Percentiles rank a stretch among this genome's conserved stretches.
Conservation (phyloP, 2,888 invertebrate species). For the Neoaliturus tenellus region DNA sequence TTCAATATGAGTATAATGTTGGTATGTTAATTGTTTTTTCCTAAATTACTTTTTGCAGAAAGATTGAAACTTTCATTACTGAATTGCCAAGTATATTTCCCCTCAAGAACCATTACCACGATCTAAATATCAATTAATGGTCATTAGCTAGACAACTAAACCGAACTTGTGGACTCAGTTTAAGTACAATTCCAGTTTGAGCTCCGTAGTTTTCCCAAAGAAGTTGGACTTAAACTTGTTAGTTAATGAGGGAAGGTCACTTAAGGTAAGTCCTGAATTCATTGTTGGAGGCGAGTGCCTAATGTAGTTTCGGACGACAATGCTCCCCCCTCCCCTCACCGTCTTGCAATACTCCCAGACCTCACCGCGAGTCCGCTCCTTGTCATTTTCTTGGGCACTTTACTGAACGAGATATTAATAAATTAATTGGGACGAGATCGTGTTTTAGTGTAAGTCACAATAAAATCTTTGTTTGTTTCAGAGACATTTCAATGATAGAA, state of each 20-base stretch:
- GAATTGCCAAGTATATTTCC: too few species aligned
- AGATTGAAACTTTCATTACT: too few species aligned
- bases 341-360: not conserved
- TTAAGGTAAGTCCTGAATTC: conserved; percentile 24
- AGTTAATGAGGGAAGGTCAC: conserved; percentile 33
- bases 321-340: not conserved
- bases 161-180: not conserved
- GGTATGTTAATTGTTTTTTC: too few species aligned
- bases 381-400: not conserved
- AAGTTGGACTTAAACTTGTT: conserved; percentile 29
- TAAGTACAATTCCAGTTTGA: not conserved
- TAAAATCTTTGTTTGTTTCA: too few species aligned
- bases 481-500: too few species aligned
- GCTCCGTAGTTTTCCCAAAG: not conserved
- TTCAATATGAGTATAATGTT: too few species aligned
- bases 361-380: not conserved
- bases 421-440: too few species aligned
- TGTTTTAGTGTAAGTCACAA: too few species aligned
- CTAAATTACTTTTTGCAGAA: too few species aligned
- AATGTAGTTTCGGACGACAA: conserved; percentile 1
- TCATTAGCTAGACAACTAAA: not conserved
- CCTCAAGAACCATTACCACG: too few species aligned
- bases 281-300: conserved; percentile 1
- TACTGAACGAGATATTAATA: too few species aligned
- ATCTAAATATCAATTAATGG: not conserved